Base-by-base conservation (phyloP, 2,113 vertebrate genomes). In the Gavialis gangeticus region DNA sequence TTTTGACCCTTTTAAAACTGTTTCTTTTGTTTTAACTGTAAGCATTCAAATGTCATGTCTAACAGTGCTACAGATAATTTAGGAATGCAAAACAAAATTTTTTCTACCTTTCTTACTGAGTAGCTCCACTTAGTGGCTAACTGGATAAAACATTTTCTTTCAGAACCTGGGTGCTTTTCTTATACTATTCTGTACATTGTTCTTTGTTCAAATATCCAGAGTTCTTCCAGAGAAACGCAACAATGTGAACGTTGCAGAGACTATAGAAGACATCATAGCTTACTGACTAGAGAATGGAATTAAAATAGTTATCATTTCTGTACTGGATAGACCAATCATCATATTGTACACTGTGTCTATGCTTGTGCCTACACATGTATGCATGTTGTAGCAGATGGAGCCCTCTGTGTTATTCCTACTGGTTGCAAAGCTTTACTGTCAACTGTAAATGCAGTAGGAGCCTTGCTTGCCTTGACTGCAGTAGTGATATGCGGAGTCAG, bases 81-180 rank as follows among this genome's bases (percentile, higher is more conserved):
- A 83, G 60, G 85, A 87, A 88, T 75, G 56, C 89, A 93, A 37
- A 2, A 55, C 57, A 12, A 91, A 85, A 62, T 77, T 93, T 92
- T 55, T n/a, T 91, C 88, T 92, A 88, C 75, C 89, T 90, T 93
- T 87, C 69, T 91, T 90, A 91, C 87, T 92, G 90, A 77, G 88
- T 87, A 96, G 80, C 91, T 95, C 90, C 90, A 66, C 87, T 91
- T 92, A 95, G 94, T 91, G 91, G 89, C 67, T 91, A 30, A 86
- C 58, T 0, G 4, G 67, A 28, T 60, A 83, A 78, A 89, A 78
- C 18, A 59, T 21, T 89, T 46, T 80, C 13, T 73, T 75, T 75
- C 56, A 66, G 69, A 0, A 0, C 25, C 57, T 82, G 16, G 60
- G 18, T 67, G 67, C 67, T 69, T 89, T 24, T 55, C 27, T 79